phyloP scores from a whole-genome alignment of 1,140 invertebrate species.

The Atopsyche davidsoni region DNA sequence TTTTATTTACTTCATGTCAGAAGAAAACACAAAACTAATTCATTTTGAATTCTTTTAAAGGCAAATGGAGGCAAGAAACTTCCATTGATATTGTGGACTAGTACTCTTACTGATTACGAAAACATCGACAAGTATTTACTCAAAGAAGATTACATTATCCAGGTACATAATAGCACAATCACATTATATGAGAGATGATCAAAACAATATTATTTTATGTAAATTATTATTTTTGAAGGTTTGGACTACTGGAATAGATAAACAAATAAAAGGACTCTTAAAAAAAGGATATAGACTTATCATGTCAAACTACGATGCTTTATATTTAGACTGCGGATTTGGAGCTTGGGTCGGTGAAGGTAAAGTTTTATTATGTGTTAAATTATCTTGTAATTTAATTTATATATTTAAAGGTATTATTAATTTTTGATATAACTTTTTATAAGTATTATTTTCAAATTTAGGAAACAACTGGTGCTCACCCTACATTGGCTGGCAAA shows the following conservation, averaged over 20 bases:
- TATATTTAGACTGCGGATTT: conserved; percentile 80
- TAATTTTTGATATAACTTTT: conserved; percentile 12
- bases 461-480: conserved; percentile 78
- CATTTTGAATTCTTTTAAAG: too few species aligned
- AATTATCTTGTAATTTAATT: conserved; percentile 11
- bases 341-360: conserved; percentile 56
- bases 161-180: conserved; percentile 40
- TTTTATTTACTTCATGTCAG: too few species aligned
- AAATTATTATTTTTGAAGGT: conserved; percentile 45
- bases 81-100: conserved; percentile 76
- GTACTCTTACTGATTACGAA: conserved; percentile 61
- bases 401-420: conserved; percentile 10
- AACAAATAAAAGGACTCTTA: conserved; percentile 58
- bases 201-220: neutral
- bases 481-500: conserved; percentile 84
- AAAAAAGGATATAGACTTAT: conserved; percentile 67
- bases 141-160: conserved; percentile 71
- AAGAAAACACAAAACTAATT: too few species aligned
- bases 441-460: conserved; percentile 33
- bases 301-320: conserved; percentile 76
- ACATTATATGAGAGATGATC: neutral
- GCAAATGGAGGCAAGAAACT: conserved; percentile 52
- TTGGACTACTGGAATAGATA: conserved; percentile 64
- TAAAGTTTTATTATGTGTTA: conserved; percentile 19
- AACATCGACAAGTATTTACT: conserved; percentile 62